Evolutionary conservation across 2,113 vertebrate species (phyloP).

Genomic region (Gallinago media): DNA sequence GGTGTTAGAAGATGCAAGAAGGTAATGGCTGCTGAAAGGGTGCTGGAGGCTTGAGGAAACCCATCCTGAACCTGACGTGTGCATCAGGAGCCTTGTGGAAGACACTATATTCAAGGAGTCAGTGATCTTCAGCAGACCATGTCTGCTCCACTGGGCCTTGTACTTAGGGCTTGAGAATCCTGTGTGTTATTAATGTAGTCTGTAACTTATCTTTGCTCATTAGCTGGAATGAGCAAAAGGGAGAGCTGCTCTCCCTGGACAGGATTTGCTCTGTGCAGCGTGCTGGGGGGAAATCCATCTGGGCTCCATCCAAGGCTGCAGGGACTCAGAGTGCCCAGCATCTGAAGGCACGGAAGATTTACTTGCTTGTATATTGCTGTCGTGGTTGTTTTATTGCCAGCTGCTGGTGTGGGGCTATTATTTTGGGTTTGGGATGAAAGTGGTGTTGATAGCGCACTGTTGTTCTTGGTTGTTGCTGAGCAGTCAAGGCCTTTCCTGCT

Average conservation of each 20-base stretch:
- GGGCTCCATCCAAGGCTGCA: background rate
- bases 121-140: background rate
- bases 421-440: background rate
- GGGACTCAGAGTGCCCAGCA: fast-evolving
- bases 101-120: background rate
- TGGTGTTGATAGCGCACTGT: background rate
- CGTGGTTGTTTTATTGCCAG: background rate
- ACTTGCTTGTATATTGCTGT: background rate
- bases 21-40: background rate
- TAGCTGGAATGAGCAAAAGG: background rate
- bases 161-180: background rate
- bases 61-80: background rate
- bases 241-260: background rate
- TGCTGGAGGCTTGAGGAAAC: background rate
- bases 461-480: background rate
- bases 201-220: background rate
- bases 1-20: background rate
- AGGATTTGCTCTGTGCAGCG: background rate
- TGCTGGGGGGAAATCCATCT: background rate
- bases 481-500: background rate
- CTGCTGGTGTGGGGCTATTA: background rate
- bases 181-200: background rate
- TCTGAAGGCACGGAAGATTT: background rate
- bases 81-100: background rate
- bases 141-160: fast-evolving